Evolutionary conservation across 2,888 invertebrate genomes (phyloP).

Genomic region (Pyrochroa serraticornis): DNA sequence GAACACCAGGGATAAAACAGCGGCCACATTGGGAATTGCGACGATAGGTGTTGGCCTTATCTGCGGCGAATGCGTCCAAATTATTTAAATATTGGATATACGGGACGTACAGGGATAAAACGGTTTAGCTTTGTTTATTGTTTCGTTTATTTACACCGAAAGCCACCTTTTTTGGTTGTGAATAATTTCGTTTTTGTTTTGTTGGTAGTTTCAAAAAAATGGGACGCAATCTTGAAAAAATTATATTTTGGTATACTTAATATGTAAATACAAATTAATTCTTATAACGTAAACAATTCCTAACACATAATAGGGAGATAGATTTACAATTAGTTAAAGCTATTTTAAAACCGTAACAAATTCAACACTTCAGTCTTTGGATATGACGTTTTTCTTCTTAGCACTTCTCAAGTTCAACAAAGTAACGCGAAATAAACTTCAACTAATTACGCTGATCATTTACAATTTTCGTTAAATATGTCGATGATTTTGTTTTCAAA

Average conservation of each 20-base stretch:
- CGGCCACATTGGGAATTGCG: slow-evolving; percentile 19
- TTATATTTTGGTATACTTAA: slow-evolving; percentile 3
- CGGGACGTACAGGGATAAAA: too few relatives aligned
- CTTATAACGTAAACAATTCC: slow-evolving; percentile 10
- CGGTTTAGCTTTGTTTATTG: background rate
- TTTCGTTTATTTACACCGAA: background rate
- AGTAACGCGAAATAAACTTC: background rate
- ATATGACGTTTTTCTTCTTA: slow-evolving; percentile 33
- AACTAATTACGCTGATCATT: slow-evolving; percentile 8
- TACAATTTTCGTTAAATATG: background rate
- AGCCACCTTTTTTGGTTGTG: background rate
- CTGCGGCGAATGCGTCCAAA: background rate
- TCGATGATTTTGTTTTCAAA: slow-evolving; percentile 16
- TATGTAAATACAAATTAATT: slow-evolving; percentile 16
- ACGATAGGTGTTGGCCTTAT: slow-evolving; percentile 21
- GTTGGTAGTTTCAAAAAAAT: background rate
- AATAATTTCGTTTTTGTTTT: too few relatives aligned
- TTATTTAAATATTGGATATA: too few relatives aligned
- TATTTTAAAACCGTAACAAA: slow-evolving; percentile 28
- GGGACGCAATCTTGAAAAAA: background rate
- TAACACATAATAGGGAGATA: slow-evolving; percentile 15
- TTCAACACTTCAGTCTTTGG: slow-evolving; percentile 38
- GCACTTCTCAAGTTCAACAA: slow-evolving; percentile 22
- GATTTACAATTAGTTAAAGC: slow-evolving; percentile 23
- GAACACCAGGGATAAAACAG: slow-evolving; percentile 25